Evolutionary conservation across 2,888 invertebrate species (phyloP).

Genomic region (Buathra laborator): DNA sequence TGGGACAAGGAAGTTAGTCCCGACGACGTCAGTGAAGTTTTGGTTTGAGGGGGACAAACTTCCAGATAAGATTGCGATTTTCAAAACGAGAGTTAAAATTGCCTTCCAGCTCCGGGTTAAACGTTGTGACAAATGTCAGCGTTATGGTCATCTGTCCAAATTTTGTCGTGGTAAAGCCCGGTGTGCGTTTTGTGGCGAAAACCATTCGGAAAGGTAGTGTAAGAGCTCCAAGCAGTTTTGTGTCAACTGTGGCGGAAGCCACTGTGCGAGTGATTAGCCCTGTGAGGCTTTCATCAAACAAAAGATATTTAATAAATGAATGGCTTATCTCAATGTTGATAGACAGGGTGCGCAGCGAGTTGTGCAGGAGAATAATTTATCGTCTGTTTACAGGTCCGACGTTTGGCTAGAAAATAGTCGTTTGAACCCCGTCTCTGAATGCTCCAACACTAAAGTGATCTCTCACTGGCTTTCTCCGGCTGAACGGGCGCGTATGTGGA

Average conservation of each 20-base stretch:
- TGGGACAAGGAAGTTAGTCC: background rate
- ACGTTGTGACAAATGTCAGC: conserved; percentile 29
- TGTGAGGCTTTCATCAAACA: conserved; percentile 3
- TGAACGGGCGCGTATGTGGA: background rate
- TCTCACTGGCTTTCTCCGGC: background rate
- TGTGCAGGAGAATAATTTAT: background rate
- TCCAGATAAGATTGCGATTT: background rate
- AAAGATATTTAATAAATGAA: background rate
- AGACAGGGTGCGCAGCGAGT: background rate
- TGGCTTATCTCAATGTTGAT: conserved; percentile 4
- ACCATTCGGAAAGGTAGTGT: conserved; percentile 8
- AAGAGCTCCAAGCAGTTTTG: background rate
- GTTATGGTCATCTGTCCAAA: conserved; percentile 23
- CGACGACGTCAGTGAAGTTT: conserved; percentile 28
- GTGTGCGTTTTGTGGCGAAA: conserved; percentile 2
- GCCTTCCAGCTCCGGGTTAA: conserved; percentile 14
- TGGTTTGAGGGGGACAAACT: conserved; percentile 28
- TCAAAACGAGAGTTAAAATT: conserved; percentile 5
- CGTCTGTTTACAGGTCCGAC: background rate
- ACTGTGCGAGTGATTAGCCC: conserved; percentile 11
- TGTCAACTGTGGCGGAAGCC: conserved; percentile 35
- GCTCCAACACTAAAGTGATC: background rate
- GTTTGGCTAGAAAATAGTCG: background rate
- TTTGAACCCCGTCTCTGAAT: background rate
- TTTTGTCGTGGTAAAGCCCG: conserved; percentile 11